These are phyloP conservation scores for Trichacis sp. DNA, from an alignment of 2,888 invertebrate genomes.

Conservation along the genomic window DNA sequence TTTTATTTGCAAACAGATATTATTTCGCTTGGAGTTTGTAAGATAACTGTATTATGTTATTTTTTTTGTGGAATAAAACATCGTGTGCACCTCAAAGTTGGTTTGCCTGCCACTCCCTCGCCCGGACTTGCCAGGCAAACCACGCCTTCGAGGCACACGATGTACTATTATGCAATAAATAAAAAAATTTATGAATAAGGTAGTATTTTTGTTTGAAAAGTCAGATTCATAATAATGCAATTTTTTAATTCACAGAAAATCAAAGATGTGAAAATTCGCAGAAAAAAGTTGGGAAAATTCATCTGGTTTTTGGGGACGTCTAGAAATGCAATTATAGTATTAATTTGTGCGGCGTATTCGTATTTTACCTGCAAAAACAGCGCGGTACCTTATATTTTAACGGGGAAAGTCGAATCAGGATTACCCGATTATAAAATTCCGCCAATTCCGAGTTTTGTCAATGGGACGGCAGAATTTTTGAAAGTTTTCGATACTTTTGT, in stretches of 20 bases:
- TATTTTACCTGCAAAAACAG: conserved; percentile 71
- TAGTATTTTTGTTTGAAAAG: no score
- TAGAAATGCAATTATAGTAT: conserved; percentile 79
- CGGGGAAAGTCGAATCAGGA: conserved; percentile 75
- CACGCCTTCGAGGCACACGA: no score
- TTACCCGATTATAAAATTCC: conserved; percentile 73
- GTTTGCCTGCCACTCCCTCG: no score
- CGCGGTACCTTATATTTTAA: conserved; percentile 72
- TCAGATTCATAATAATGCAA: no score
- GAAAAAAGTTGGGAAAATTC: conserved; percentile 67
- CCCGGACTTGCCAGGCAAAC: no score
- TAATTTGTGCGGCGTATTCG: conserved; percentile 73
- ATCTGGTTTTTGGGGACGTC: conserved; percentile 77
- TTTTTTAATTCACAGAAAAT: conserved; percentile 70
- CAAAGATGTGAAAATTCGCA: conserved; percentile 71
- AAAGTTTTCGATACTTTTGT: conserved; percentile 76
- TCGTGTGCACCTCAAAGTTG: no score
- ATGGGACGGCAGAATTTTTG: conserved; percentile 70
- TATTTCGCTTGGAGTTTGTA: no score
- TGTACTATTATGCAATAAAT: no score
- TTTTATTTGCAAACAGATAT: no score
- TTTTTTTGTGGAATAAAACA: no score
- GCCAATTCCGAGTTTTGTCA: conserved; percentile 70
- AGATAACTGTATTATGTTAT: no score
- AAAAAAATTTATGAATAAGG: no score